Base-by-base conservation (phyloP, 2,888 invertebrate species). In the Scelioninae gen. 2 region DNA sequence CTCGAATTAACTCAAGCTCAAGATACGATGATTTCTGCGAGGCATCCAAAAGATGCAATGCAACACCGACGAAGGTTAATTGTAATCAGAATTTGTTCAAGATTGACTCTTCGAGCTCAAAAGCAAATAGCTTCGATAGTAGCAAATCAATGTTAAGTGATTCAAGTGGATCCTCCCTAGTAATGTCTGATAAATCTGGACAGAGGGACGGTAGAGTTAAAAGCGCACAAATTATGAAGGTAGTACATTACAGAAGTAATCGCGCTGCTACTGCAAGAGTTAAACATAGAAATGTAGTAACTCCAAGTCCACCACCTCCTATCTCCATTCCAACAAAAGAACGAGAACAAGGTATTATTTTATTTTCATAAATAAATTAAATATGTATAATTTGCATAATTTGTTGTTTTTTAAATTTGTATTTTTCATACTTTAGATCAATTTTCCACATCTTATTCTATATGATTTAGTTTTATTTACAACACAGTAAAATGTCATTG, bases 331-430 rank as follows among this genome's bases (percentile, higher is more conserved):
- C 89, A 60, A 86, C 89, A 57, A 92, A 91, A 82, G 92, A 92
- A 81, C 88, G 92, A 79, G 92, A 92, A 83, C 92, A 92, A 89
- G 92, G 91, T 91, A 53, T 15, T 31, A 31, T 31, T n/a, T n/a
- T n/a, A n/a, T n/a, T n/a, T n/a, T n/a, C n/a, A n/a, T n/a, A n/a
- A n/a, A n/a, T n/a, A n/a, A n/a, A n/a, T n/a, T n/a, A n/a, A n/a
- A n/a, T n/a, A n/a, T n/a, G n/a, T n/a, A n/a, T n/a, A n/a, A n/a
- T n/a, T n/a, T n/a, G n/a, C n/a, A n/a, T n/a, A n/a, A n/a, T n/a
- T n/a, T n/a, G n/a, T n/a, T n/a, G n/a, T n/a, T n/a, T n/a, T n/a
- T n/a, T n/a, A n/a, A n/a, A n/a, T n/a, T n/a, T n/a, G n/a, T n/a
- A n/a, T n/a, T n/a, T n/a, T n/a, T n/a, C n/a, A n/a, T n/a, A n/a